Conservation (phyloP, 30 jellyfish, hydroid and myxozoan genomes). For the Catostylus mosaicus region DNA sequence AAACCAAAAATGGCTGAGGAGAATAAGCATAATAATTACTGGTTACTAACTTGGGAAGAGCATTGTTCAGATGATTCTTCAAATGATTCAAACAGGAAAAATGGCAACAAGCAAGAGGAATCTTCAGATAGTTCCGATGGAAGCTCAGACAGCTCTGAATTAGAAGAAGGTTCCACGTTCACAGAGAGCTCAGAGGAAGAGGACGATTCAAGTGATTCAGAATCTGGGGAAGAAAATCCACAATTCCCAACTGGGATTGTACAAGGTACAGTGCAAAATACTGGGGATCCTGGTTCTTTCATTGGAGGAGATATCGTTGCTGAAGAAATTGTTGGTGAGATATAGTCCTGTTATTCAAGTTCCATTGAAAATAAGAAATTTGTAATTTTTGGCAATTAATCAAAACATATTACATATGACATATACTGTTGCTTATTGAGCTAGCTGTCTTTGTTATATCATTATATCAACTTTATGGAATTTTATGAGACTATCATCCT, state of each 20-base stretch:
- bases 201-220: conserved; percentile 71
- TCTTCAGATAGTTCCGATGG: conserved; percentile 77
- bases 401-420: too few species aligned
- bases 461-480: too few species aligned
- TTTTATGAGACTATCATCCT: too few species aligned
- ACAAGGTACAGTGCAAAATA: conserved; percentile 21
- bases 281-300: conserved; percentile 4
- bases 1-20: conserved; percentile 55
- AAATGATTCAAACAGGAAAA: conserved; percentile 44
- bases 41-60: conserved; percentile 68
- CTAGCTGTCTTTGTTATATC: too few species aligned
- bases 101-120: conserved; percentile 62
- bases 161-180: conserved; percentile 69
- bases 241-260: conserved; percentile 59
- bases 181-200: conserved; percentile 73
- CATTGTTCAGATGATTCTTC: conserved; percentile 65
- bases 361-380: background rate
- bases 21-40: conserved; percentile 52
- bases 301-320: conserved; percentile 58
- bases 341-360: background rate
- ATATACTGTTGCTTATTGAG: too few species aligned
- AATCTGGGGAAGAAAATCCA: conserved; percentile 57
- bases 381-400: too few species aligned
- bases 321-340: conserved; percentile 49
- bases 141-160: conserved; percentile 70